Conservation (phyloP, 1,140 invertebrate genomes). For the Pentalonia nigronervosa region DNA sequence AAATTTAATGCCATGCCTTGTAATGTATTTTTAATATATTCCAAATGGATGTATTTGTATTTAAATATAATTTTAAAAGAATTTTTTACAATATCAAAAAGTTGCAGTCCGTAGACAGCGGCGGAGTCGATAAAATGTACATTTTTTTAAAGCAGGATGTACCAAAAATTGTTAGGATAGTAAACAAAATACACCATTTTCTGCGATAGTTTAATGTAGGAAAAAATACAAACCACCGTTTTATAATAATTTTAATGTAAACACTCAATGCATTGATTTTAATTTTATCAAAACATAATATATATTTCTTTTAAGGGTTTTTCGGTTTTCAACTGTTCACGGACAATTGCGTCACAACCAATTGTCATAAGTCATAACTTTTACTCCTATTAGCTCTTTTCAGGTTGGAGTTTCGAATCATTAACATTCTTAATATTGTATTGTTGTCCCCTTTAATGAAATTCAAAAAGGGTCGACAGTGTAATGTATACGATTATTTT, state of each 20-base stretch:
- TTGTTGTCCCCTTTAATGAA: not conserved
- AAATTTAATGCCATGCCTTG: too few relatives aligned
- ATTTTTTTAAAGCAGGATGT: too few relatives aligned
- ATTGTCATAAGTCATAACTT: not conserved
- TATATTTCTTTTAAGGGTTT: not conserved
- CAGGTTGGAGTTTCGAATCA: not conserved
- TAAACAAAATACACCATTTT: not conserved
- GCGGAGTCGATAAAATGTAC: not conserved
- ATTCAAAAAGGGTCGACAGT: not conserved
- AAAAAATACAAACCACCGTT: not conserved
- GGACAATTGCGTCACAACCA: not conserved
- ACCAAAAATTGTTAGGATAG: not conserved
- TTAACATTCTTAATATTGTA: slow-evolving; percentile 16
- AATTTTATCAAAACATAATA: not conserved
- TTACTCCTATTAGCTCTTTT: not conserved
- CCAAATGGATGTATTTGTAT: too few relatives aligned
- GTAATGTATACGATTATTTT: not conserved
- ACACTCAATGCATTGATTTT: not conserved
- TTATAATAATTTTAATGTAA: not conserved
- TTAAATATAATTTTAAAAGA: too few relatives aligned
- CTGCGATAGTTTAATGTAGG: not conserved
- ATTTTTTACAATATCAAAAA: too few relatives aligned
- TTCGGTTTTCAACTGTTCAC: not conserved
- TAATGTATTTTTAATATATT: too few relatives aligned
- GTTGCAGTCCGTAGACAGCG: not conserved